Conservation (phyloP, 2,113 vertebrate species). For the Pungitius pungitius region DNA sequence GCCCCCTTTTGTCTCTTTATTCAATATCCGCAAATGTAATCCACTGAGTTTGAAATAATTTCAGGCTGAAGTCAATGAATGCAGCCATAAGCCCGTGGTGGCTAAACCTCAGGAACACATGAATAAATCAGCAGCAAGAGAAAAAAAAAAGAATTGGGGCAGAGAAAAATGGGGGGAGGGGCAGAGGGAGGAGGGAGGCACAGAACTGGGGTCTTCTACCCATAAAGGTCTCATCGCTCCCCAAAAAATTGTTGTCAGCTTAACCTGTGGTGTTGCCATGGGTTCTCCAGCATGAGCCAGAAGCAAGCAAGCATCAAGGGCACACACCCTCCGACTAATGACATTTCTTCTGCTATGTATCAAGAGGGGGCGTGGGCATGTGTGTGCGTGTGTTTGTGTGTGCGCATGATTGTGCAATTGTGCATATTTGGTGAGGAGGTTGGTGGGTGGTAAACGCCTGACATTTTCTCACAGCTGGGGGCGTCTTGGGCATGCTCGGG, state of each 20-base stretch:
- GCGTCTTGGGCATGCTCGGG: slow-evolving; percentile 71
- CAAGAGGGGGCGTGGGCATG: slow-evolving; percentile 18
- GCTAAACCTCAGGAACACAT: slow-evolving; percentile 64
- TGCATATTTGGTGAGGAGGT: slow-evolving; percentile 62
- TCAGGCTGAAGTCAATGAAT: slow-evolving; percentile 68
- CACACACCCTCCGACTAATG: slow-evolving; percentile 71
- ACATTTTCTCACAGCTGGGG: slow-evolving; percentile 79
- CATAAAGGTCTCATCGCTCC: slow-evolving; percentile 53
- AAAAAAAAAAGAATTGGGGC: not conserved
- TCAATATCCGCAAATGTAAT: slow-evolving; percentile 64
- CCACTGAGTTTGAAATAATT: slow-evolving; percentile 72
- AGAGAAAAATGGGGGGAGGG: not conserved
- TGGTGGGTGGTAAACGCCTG: slow-evolving; percentile 73
- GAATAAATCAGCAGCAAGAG: slow-evolving; percentile 67
- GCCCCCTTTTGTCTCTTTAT: slow-evolving; percentile 47
- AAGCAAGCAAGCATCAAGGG: slow-evolving; percentile 70
- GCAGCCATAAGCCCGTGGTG: slow-evolving; percentile 61
- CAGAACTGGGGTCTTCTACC: slow-evolving; percentile 63
- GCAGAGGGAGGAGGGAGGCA: slow-evolving; percentile 43
- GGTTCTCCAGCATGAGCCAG: slow-evolving; percentile 56
- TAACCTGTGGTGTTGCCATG: slow-evolving; percentile 68
- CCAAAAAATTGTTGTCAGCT: slow-evolving; percentile 73
- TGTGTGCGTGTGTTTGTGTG: slow-evolving; percentile 28
- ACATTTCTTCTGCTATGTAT: slow-evolving; percentile 58
- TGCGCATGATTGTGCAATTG: slow-evolving; percentile 3